Conservation (phyloP, 2,113 vertebrate species). For the Suncus etruscus region DNA sequence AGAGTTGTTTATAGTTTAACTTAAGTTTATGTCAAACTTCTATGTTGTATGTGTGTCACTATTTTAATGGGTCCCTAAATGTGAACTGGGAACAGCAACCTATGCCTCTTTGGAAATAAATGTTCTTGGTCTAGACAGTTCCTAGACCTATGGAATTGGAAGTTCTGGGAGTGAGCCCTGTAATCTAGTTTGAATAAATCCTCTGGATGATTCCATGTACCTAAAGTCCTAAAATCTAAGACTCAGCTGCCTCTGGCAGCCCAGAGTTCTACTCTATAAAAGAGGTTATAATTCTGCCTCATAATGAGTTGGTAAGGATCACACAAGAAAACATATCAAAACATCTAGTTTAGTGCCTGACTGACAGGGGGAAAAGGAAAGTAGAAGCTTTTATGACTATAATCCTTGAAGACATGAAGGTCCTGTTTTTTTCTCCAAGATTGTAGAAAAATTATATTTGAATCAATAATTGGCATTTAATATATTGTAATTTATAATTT, state of each 20-base stretch:
- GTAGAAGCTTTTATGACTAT: background rate
- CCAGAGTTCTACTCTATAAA: slow-evolving; percentile 4
- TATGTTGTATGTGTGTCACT: background rate
- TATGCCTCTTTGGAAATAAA: background rate
- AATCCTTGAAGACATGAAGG: background rate
- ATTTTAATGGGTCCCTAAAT: background rate
- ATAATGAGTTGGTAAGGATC: background rate
- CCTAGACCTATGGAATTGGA: background rate
- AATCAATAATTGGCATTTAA: background rate
- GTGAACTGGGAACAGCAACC: background rate
- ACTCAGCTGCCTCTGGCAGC: background rate
- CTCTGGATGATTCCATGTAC: background rate
- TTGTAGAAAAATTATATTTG: background rate
- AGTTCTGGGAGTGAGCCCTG: background rate
- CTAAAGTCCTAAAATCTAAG: background rate
- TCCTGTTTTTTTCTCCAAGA: background rate
- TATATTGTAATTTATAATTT: background rate
- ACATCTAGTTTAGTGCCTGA: too few species aligned
- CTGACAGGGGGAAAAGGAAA: background rate
- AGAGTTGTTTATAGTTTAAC: background rate
- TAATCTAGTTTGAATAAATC: background rate
- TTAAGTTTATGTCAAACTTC: background rate
- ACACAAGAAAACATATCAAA: too few species aligned
- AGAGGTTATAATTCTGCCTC: background rate
- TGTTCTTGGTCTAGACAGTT: background rate